phyloP scores from a whole-genome alignment of 2,113 vertebrate species.

The Psittacula cyanocephala region DNA sequence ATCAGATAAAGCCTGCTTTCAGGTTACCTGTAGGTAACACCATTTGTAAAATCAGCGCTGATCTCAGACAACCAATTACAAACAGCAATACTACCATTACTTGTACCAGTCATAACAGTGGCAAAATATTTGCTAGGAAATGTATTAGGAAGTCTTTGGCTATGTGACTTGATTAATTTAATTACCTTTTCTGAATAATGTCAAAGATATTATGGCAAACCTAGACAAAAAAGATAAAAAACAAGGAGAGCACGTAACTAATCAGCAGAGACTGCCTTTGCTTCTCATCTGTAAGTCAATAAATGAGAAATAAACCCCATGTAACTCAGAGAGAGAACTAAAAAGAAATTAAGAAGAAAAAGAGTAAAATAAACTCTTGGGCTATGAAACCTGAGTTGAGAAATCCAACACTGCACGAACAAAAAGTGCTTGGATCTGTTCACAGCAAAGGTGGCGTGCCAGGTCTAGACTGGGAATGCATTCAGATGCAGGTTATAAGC shows the following conservation, averaged over 20 bases:
- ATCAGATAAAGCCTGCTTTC: background rate
- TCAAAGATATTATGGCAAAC: background rate
- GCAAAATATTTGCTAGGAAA: background rate
- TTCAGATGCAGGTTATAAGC: background rate
- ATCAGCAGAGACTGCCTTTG: background rate
- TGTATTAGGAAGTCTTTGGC: background rate
- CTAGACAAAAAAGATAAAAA: background rate
- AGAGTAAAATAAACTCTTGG: background rate
- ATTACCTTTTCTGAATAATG: background rate
- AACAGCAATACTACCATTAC: background rate
- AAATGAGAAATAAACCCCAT: background rate
- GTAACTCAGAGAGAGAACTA: background rate
- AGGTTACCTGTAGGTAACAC: background rate
- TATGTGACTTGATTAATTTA: background rate
- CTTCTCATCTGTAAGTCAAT: background rate
- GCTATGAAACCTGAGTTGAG: background rate
- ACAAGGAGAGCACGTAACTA: background rate
- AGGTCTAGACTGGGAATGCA: background rate
- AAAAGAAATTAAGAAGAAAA: background rate
- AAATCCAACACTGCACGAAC: background rate
- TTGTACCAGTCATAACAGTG: background rate
- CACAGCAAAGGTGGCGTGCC: background rate
- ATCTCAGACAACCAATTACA: background rate
- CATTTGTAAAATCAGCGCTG: background rate
- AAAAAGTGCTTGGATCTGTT: background rate